A percentile compares a stretch with the other conserved stretches of the same genome.
phyloP scores from a whole-genome alignment of 2,113 vertebrate species.

The Marcusenius ussheri region DNA sequence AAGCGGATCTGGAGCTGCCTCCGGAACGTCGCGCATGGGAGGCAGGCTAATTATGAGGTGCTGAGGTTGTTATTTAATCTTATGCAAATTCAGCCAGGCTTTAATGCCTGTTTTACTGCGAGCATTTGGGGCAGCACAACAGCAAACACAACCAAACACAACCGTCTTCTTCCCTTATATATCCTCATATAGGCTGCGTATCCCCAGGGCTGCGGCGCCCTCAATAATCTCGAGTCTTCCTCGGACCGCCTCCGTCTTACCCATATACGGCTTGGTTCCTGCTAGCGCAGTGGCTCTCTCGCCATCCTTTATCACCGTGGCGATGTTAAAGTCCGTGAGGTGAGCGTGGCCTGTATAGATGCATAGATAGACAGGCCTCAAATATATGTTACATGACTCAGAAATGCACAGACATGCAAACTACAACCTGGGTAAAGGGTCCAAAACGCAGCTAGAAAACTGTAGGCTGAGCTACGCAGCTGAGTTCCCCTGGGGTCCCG shows the following conservation, averaged over 20 bases:
- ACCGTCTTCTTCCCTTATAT: not conserved
- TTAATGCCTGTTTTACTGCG: not conserved
- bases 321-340: constrained; percentile 96
- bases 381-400: not conserved
- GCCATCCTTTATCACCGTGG: constrained; percentile 89
- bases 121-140: not conserved
- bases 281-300: constrained; percentile 90
- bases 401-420: constrained; percentile 23
- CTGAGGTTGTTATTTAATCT: not conserved
- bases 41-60: not conserved
- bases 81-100: not conserved
- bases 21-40: not conserved
- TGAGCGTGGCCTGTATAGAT: constrained; percentile 81
- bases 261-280: constrained; percentile 98
- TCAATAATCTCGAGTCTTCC: constrained; percentile 98
- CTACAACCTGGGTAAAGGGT: not conserved
- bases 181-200: not conserved
- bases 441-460: not conserved
- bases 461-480: not conserved
- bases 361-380: not conserved
- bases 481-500: not conserved
- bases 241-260: constrained; percentile 82
- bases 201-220: not conserved
- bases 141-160: not conserved
- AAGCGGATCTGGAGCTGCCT: not conserved